phyloP scores from a whole-genome alignment of 2,797 vertebrate species.

The Naso thynnoides region DNA sequence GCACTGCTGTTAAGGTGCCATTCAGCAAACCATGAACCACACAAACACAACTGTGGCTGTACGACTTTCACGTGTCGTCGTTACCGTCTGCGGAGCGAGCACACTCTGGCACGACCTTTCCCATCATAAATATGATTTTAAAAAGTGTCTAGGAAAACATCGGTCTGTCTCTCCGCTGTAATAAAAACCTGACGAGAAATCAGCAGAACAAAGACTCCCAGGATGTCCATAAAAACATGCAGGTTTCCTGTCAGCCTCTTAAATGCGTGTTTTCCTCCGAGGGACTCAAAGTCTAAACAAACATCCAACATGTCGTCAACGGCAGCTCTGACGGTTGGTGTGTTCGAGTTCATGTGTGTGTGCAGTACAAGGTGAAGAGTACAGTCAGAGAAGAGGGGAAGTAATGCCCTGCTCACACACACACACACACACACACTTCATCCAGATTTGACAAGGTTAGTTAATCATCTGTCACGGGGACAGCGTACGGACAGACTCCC shows the following conservation, averaged over 20 bases:
- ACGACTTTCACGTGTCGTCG: conserved; percentile 1
- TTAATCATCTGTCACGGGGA: conserved; percentile 74
- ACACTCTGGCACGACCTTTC: not conserved
- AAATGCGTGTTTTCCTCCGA: not conserved
- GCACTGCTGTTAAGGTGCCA: not conserved
- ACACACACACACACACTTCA: conserved; percentile 41
- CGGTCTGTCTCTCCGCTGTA: not conserved
- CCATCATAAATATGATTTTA: conserved; percentile 5
- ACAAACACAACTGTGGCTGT: not conserved
- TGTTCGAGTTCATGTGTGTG: conserved; percentile 23
- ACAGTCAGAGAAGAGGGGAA: conserved; percentile 41
- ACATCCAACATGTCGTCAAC: conserved; percentile 20
- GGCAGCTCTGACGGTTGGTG: conserved; percentile 18
- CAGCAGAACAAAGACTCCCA: not conserved
- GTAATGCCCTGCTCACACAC: conserved; percentile 21
- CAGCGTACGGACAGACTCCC: conserved; percentile 52
- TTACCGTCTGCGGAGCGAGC: not conserved
- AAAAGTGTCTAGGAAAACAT: conserved; percentile 11
- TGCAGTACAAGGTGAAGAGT: conserved; percentile 53
- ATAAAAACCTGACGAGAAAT: conserved; percentile 7
- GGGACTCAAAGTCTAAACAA: not conserved
- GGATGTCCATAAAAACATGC: conserved; percentile 4
- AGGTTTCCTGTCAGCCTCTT: not conserved
- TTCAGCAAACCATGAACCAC: conserved; percentile 15
- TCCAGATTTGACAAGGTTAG: conserved; percentile 73